Evolutionary conservation across 2,797 vertebrate species (phyloP).

Genomic region (Knipowitschia caucasica): DNA sequence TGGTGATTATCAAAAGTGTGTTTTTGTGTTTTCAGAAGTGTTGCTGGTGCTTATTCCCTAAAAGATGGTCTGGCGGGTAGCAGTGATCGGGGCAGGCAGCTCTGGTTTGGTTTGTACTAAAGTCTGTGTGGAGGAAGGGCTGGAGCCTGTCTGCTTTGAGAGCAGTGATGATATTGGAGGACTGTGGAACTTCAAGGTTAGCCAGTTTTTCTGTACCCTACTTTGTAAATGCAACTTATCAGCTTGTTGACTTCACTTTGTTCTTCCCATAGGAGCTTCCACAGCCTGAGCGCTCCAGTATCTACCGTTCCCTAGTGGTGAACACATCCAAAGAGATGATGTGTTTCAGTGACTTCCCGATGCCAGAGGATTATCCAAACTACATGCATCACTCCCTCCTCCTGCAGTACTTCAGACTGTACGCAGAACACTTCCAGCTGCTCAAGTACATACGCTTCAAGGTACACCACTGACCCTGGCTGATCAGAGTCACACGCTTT

Average conservation of each 20-base stretch:
- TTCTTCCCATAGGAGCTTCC: slow-evolving; percentile 67
- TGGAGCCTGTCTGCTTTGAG: slow-evolving; percentile 87
- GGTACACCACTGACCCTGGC: slow-evolving; percentile 51
- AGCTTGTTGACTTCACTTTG: no score
- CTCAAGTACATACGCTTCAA: slow-evolving; percentile 77
- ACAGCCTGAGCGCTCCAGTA: slow-evolving; percentile 73
- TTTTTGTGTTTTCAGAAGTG: neutral
- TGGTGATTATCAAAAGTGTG: neutral
- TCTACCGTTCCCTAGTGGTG: slow-evolving; percentile 84
- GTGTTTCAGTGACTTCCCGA: slow-evolving; percentile 90
- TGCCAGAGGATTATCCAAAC: slow-evolving; percentile 86
- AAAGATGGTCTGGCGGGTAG: slow-evolving; percentile 70
- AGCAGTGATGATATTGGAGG: slow-evolving; percentile 83
- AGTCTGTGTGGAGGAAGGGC: slow-evolving; percentile 81
- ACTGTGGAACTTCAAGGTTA: slow-evolving; percentile 87
- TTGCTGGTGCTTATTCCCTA: no score
- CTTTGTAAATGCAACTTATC: no score
- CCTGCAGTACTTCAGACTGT: slow-evolving; percentile 83
- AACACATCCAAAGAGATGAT: slow-evolving; percentile 95
- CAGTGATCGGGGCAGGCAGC: slow-evolving; percentile 81
- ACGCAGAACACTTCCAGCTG: slow-evolving; percentile 80
- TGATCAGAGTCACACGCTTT: no score
- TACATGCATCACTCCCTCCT: slow-evolving; percentile 84
- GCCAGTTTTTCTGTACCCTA: no score
- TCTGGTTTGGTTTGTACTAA: slow-evolving; percentile 82